These are phyloP conservation scores for Conus ventricosus DNA, from an alignment of 1,140 invertebrate species.

Conservation along the genomic window DNA sequence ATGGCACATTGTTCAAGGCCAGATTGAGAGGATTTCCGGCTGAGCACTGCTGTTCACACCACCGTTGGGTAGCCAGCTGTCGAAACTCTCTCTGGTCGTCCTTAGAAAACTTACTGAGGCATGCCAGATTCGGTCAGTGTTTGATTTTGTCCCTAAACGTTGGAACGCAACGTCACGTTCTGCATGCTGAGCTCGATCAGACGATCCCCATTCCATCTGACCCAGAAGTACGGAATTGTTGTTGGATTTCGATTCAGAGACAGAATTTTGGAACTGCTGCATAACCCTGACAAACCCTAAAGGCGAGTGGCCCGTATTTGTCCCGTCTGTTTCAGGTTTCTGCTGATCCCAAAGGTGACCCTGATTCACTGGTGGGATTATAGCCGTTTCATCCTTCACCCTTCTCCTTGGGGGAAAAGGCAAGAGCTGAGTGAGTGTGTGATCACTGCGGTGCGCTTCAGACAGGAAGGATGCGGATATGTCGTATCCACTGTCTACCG, in stretches of 20 bases:
- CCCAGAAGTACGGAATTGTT: neutral
- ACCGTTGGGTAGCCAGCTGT: neutral
- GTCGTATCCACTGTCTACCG: neutral
- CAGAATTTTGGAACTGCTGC: neutral
- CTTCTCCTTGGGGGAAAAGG: neutral
- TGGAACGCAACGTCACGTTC: too few relatives aligned
- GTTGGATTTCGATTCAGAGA: neutral
- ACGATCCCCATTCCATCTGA: too few relatives aligned
- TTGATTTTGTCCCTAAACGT: neutral
- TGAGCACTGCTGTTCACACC: neutral
- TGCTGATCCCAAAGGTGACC: neutral
- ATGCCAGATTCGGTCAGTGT: neutral
- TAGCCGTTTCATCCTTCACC: neutral
- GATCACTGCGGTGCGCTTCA: neutral
- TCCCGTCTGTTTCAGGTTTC: neutral
- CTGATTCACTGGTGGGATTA: neutral
- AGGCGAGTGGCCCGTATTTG: neutral
- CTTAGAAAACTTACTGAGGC: neutral
- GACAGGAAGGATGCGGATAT: neutral
- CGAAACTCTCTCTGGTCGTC: neutral
- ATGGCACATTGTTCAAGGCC: too few relatives aligned
- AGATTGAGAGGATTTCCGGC: neutral
- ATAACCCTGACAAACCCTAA: neutral
- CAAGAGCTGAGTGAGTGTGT: neutral
- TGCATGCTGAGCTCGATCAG: too few relatives aligned